phyloP scores from a whole-genome alignment of 2,888 invertebrate genomes.

The Dolomedes plantarius region DNA sequence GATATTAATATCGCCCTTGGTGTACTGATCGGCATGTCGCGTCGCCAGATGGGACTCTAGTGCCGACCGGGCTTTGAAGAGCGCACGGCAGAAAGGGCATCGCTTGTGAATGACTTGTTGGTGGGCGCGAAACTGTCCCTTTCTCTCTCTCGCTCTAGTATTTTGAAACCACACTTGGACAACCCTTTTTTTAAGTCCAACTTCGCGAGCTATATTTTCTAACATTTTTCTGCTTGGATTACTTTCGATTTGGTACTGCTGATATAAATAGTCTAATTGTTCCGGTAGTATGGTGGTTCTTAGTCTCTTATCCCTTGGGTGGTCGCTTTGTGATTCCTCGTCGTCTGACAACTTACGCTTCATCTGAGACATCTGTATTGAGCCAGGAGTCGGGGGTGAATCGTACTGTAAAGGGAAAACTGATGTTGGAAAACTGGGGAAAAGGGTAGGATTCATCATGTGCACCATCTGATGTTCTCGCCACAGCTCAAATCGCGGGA shows the following conservation, averaged over 20 bases:
- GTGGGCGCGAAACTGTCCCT: constrained; percentile 95
- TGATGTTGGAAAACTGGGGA: constrained; percentile 76
- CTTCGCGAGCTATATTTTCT: constrained; percentile 96
- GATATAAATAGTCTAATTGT: constrained; percentile 97
- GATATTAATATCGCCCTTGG: constrained; percentile 93
- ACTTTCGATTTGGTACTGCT: constrained; percentile 97
- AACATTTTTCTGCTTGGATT: constrained; percentile 98
- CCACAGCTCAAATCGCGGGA: constrained; percentile 93
- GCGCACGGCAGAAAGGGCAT: constrained; percentile 95
- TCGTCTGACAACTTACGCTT: constrained; percentile 77
- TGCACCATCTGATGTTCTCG: constrained; percentile 96
- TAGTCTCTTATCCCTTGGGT: constrained; percentile 92
- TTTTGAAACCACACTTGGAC: constrained; percentile 99
- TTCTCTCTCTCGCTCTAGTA: constrained; percentile 88
- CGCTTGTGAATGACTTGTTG: constrained; percentile 97
- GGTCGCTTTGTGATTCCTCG: constrained; percentile 76
- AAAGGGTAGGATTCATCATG: constrained; percentile 95
- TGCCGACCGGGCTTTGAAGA: constrained; percentile 95
- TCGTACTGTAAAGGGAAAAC: constrained; percentile 41
- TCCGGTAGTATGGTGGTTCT: constrained; percentile 97
- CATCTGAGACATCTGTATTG: constrained; percentile 78
- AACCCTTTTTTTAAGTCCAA: constrained; percentile 96
- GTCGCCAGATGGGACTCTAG: constrained; percentile 94
- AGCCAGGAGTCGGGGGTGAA: constrained; percentile 87
- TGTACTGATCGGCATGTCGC: constrained; percentile 94